Evolutionary conservation across 2,797 vertebrate genomes (phyloP).

Genomic region (Tauraco hartlaubi): DNA sequence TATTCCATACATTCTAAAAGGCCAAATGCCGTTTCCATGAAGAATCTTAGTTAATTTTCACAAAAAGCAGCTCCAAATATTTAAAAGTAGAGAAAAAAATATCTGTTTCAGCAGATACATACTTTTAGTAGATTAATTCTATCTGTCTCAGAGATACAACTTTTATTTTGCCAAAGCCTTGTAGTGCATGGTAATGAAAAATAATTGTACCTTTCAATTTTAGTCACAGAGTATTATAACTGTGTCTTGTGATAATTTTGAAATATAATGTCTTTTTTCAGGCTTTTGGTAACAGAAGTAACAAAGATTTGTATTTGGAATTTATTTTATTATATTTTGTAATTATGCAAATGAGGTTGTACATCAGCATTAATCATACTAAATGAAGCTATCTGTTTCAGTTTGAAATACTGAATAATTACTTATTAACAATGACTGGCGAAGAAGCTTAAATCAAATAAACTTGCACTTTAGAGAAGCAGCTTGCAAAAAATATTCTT

Average conservation of each 20-base stretch:
- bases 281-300: constrained; percentile 8
- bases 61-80: neutral
- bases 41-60: constrained; percentile 13
- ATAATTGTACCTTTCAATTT: constrained; percentile 12
- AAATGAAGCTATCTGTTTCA: constrained; percentile 63
- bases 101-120: constrained; percentile 26
- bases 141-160: neutral
- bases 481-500: constrained; percentile 8
- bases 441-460: constrained; percentile 73
- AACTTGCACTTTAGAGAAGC: constrained; percentile 63
- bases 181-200: neutral
- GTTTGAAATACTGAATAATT: constrained; percentile 71
- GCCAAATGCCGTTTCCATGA: neutral
- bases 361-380: constrained; percentile 75
- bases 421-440: constrained; percentile 69
- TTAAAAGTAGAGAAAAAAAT: neutral
- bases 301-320: constrained; percentile 32
- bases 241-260: neutral
- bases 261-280: neutral
- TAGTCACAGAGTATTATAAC: constrained; percentile 15
- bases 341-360: constrained; percentile 75
- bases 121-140: neutral
- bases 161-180: constrained; percentile 13
- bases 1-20: neutral
- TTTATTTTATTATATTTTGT: constrained; percentile 70